phyloP scores from a whole-genome alignment of 2,888 invertebrate genomes.

The Mesorhabditis spiculigera region DNA sequence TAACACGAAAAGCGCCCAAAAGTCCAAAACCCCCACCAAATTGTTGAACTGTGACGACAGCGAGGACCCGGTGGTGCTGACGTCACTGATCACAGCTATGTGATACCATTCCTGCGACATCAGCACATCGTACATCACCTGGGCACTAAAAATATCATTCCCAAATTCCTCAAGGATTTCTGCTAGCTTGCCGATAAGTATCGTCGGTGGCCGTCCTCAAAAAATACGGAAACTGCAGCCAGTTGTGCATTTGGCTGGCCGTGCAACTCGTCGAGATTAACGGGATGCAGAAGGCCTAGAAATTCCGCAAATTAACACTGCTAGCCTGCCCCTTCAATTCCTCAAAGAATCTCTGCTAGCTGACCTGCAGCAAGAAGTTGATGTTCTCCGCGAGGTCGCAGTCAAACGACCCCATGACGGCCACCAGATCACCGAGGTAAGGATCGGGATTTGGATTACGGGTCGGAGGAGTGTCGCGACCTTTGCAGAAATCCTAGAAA shows the following conservation, averaged over 20 bases:
- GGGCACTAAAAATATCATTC: background rate
- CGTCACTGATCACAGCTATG: background rate
- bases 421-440: background rate
- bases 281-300: slow-evolving; percentile 6
- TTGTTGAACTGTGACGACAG: background rate
- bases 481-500: no score
- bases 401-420: background rate
- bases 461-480: no score
- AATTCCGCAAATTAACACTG: background rate
- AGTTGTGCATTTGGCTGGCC: background rate
- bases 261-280: background rate
- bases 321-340: background rate
- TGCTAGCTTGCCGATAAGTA: background rate
- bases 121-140: slow-evolving; percentile 2
- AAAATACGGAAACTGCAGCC: background rate
- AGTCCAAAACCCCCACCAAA: background rate
- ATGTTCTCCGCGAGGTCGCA: slow-evolving; percentile 2
- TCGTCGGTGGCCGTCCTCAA: background rate
- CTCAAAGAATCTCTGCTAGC: background rate
- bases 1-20: no score
- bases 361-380: background rate
- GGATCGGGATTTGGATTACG: background rate
- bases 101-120: slow-evolving; percentile 6
- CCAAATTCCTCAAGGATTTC: background rate
- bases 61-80: background rate